Base-by-base conservation (phyloP, 2,797 vertebrate species). In the Poecilia velifera region DNA sequence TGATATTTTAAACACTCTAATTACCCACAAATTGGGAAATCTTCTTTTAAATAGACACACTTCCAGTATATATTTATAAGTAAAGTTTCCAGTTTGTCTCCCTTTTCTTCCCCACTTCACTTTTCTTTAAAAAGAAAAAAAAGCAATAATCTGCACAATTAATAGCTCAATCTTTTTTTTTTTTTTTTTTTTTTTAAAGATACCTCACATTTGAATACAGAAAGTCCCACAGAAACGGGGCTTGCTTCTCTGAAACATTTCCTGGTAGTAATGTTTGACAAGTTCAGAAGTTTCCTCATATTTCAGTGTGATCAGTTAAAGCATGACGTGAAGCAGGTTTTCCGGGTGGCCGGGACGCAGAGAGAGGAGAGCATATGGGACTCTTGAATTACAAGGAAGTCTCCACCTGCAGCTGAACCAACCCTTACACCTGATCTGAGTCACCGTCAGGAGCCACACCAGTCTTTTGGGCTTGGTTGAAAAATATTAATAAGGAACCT, bases 301-400 rank as follows among this genome's bases (percentile, higher is more conserved):
- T 45, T 28, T 8, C 57, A 6, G 72, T 64, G 20, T 34, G 66
- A 39, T 72, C 3, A 36, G 14, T 43, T 34, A n/a, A 43, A 78
- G 43, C 43, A 9, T 76, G 39, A 0, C 4, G 14, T 45, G 18
- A 72, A 79, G 71, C 79, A 68, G 74, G 49, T 76, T 64, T 68
- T 80, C 16, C 79, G 10, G 12, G n/a, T 28, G 22, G 14, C n/a
- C 4, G 57, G 79, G 82, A 83, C 73, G 71, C 47, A 0, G 4
- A 57, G 20, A 53, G 73, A 82, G 76, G 22, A 62, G 73, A 82
- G 76, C 88, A 78, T 72, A 25, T 34, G 49, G 53, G 51, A 79
- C 49, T 74, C 77, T 80, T 72, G 79, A 46, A 49, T 39, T 84
- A 89, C 77, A 82, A 82, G 86, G 89, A 86, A 88, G 73, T 89